Base-by-base conservation (phyloP, 2,888 invertebrate species). In the Sicus ferrugineus region DNA sequence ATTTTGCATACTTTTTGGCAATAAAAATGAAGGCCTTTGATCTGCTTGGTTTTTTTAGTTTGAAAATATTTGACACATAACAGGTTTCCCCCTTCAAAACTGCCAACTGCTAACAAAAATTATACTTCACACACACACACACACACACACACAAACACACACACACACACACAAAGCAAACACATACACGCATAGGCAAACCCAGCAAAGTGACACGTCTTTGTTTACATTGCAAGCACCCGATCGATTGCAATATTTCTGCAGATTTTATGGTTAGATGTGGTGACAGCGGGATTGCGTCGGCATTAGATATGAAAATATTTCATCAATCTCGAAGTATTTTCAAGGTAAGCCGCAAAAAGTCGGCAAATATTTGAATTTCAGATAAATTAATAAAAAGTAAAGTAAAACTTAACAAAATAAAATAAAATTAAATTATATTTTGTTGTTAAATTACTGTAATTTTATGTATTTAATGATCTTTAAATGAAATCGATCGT, bases 1-100 rank as follows among this genome's bases (percentile, higher is more conserved):
- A 30, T 30, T n/a, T 14, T 31, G 58, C 58, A 58, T 58, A 58
- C 56, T 56, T 56, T 26, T 28, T 11, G 56, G 34, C 58, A 38
- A 59, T 59, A 34, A 38, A 59, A 38, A 23, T 54, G 1, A 11
- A 11, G 7, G 11, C 14, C 54, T 50, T 50, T 21, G 50, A 50
- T 50, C 23, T 52, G 6, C 23, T 14, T 26, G 4, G 54, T 28
- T 54, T 54, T 54, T 19, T 23, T 7, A 50, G 21, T 50, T 6
- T 50, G 16, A 28, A 54, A 28, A 54, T 54, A 26, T 54, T 26
- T 28, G 11, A 26, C 26, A 26, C 28, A 28, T 2, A 54, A 28
- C 28, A 54, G 16, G 6, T 54, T 34, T 26, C 34, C 21, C 61
- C 21, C 52, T 4, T 11, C 52, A 52, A 2, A 21, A 38, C 61